Evolutionary conservation across 2,797 vertebrate species (phyloP).

Genomic region (Mionectes olivaceus): DNA sequence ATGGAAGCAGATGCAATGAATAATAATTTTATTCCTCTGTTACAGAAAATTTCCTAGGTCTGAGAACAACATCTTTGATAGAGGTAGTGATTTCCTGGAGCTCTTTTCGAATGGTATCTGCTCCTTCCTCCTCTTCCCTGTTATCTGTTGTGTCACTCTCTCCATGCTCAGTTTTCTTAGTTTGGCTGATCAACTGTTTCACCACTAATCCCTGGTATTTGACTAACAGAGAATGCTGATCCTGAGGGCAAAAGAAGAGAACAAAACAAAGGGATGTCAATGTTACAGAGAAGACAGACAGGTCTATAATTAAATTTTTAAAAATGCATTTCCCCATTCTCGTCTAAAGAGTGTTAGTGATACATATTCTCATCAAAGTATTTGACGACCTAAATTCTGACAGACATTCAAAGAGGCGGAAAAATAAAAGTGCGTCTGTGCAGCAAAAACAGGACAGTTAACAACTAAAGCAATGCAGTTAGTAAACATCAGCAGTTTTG

Average conservation of each 20-base stretch:
- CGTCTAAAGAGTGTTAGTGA: neutral
- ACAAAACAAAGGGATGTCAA: neutral
- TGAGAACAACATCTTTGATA: slow-evolving; percentile 90
- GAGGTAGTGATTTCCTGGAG: slow-evolving; percentile 83
- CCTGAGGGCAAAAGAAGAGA: slow-evolving; percentile 77
- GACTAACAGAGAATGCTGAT: slow-evolving; percentile 88
- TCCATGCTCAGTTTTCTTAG: slow-evolving; percentile 81
- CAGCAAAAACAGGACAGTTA: neutral
- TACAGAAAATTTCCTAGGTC: slow-evolving; percentile 83
- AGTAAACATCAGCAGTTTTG: neutral
- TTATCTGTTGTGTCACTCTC: slow-evolving; percentile 63
- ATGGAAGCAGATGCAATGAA: neutral
- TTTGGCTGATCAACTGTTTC: slow-evolving; percentile 88
- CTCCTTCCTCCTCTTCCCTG: slow-evolving; percentile 73
- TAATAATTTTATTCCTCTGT: slow-evolving; percentile 83
- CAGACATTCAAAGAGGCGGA: neutral
- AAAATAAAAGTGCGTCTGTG: neutral
- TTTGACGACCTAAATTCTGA: neutral
- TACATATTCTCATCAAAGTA: neutral
- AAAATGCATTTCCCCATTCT: neutral
- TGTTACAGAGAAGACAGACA: neutral
- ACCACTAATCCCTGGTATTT: slow-evolving; percentile 93
- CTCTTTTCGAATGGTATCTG: slow-evolving; percentile 78
- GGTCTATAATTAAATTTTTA: neutral
- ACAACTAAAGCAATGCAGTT: neutral